Evolutionary conservation across 2,797 vertebrate genomes (phyloP), one percentile per base, ranked within the genome.

Genomic region (Karalla daura): DNA sequence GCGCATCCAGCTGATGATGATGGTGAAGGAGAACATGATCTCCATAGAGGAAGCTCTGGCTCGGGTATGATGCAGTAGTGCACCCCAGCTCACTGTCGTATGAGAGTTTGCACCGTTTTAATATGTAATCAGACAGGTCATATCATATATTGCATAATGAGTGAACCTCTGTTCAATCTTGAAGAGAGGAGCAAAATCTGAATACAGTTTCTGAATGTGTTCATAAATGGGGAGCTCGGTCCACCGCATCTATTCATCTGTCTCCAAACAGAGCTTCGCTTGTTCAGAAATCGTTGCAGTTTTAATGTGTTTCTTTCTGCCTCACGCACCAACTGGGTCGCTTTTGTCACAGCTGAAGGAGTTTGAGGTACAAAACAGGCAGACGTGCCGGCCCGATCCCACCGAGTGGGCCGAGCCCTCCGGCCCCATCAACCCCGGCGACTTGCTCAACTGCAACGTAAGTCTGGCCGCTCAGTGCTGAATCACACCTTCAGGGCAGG

Each of bases 1-100:
- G 7, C 94, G 98, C 11, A 99, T 99, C 80, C 97, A 99, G 80
- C 93, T 99, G 65, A 99, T 99, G 98, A 97, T 97, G 96, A 99
- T 99, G 98, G 98, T 99, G 74, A 99, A 99, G 76, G 98, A 99
- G 71, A 99, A 98, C 85, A 99, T 98, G 97, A 99, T 99, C 83
- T 98, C 97, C 2, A 98, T 99, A 24, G 98, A 99, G 72, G 98
- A 99, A 88, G 98, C 98, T 0, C 92, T 99, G 58, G 96, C 96
- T 1, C 93, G 97, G 96, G 98, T 99, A 94, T 4, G 77, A 35
- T 54, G 52, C 50, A n/a, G n/a, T n/a, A n/a, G n/a, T n/a, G n/a
- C n/a, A n/a, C n/a, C n/a, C n/a, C n/a, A n/a, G n/a, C n/a, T n/a
- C n/a, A n/a, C n/a, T n/a, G n/a, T n/a, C n/a, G n/a, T n/a, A n/a